These are phyloP conservation scores for Drosophila rubida DNA, from an alignment of 2,888 invertebrate genomes.

Conservation along the genomic window DNA sequence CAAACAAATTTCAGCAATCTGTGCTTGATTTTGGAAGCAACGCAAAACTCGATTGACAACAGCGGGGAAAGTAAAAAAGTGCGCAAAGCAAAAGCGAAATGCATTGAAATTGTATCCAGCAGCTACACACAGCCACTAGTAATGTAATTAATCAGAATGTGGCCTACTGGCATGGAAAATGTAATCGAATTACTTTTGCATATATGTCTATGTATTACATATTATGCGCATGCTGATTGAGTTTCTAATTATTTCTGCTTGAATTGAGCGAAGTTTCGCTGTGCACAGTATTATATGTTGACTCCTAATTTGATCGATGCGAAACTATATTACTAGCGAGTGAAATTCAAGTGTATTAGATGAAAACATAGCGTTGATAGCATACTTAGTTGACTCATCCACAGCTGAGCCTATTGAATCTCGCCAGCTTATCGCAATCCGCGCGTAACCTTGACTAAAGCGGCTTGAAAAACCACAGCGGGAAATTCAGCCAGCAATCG, in stretches of 20 bases:
- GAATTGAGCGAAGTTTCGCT: constrained; percentile 4
- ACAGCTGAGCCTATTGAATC: not conserved
- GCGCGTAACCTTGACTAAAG: constrained; percentile 15
- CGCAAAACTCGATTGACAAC: constrained; percentile 49
- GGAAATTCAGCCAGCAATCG: constrained; percentile 9
- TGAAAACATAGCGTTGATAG: not conserved
- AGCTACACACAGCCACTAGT: constrained; percentile 2
- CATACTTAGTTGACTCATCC: not conserved
- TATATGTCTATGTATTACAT: constrained; percentile 4
- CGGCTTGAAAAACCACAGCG: constrained; percentile 4
- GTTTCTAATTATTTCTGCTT: constrained; percentile 11
- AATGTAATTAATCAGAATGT: constrained; percentile 44
- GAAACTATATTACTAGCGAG: too few species aligned
- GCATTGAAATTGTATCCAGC: constrained; percentile 21
- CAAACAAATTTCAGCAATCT: constrained; percentile 17
- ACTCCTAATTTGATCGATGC: not conserved
- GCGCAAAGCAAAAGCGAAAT: constrained; percentile 1
- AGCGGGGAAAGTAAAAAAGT: constrained; percentile 33
- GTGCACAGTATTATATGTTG: not conserved
- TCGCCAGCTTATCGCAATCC: not conserved
- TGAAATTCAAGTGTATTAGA: too few species aligned
- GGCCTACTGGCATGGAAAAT: constrained; percentile 42
- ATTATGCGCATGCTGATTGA: constrained; percentile 17
- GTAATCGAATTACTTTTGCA: constrained; percentile 33
- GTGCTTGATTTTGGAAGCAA: constrained; percentile 5